Percentiles rank a stretch among this genome's conserved stretches.
Conservation (phyloP, 1,140 invertebrate species). For the Ostrea denselamellosa region DNA sequence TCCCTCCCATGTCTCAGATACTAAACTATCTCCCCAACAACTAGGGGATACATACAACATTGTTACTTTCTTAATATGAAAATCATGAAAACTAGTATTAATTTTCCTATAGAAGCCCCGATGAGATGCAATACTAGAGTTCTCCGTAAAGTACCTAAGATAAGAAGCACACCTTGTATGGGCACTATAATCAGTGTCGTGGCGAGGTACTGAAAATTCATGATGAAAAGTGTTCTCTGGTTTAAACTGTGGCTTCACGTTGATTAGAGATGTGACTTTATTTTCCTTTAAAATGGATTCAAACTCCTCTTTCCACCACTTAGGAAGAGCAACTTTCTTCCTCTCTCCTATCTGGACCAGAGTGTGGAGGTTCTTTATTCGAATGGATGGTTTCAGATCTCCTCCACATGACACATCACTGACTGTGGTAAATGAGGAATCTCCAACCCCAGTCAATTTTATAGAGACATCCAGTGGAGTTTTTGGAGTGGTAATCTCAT, state of each 20-base stretch:
- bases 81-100: constrained; percentile 64
- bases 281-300: constrained; percentile 19
- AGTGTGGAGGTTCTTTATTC: constrained; percentile 61
- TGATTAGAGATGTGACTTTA: constrained; percentile 7
- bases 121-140: constrained; percentile 66
- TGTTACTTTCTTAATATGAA: constrained; percentile 62
- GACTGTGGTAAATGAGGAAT: constrained; percentile 62
- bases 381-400: constrained; percentile 61
- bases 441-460: constrained; percentile 60
- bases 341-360: constrained; percentile 52
- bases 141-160: constrained; percentile 64
- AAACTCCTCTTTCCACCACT: constrained; percentile 67
- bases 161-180: constrained; percentile 68
- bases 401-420: constrained; percentile 64
- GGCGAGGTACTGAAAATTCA: constrained; percentile 61
- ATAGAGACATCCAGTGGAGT: constrained; percentile 62
- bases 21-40: constrained; percentile 65
- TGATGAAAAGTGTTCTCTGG: constrained; percentile 53
- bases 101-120: constrained; percentile 60
- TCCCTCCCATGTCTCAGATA: constrained; percentile 66
- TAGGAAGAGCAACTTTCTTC: constrained; percentile 55
- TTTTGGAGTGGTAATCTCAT: constrained; percentile 67
- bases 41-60: constrained; percentile 65
- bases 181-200: constrained; percentile 63
- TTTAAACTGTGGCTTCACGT: constrained; percentile 49